These are phyloP conservation scores for Eledona agricola DNA, from an alignment of 2,888 invertebrate species.

Conservation along the genomic window DNA sequence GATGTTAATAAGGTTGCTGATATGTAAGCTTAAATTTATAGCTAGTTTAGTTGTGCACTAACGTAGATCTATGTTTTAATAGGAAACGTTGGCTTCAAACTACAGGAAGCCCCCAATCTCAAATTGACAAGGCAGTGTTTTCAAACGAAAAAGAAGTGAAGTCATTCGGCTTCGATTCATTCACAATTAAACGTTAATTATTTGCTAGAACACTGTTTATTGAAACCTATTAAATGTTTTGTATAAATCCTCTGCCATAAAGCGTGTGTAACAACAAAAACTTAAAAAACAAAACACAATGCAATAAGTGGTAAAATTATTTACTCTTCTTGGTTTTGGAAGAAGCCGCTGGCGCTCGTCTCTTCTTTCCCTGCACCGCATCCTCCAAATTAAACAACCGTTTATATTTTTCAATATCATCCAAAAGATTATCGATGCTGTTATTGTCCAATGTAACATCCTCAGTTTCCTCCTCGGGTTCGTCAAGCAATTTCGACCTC, in stretches of 20 bases:
- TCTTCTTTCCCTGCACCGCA: too few species aligned
- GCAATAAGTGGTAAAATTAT: too few species aligned
- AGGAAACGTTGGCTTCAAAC: slow-evolving; percentile 71
- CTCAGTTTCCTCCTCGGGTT: slow-evolving; percentile 41
- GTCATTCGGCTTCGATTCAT: slow-evolving; percentile 48
- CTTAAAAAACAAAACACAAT: too few species aligned
- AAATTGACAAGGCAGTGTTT: slow-evolving; percentile 78
- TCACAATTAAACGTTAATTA: slow-evolving; percentile 48
- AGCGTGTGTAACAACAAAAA: too few species aligned
- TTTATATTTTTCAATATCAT: slow-evolving; percentile 2
- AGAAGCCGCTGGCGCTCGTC: too few species aligned
- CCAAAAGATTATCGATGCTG: slow-evolving; percentile 9
- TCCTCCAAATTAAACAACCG: slow-evolving; percentile 9
- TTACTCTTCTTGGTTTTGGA: too few species aligned
- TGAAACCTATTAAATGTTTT: too few species aligned
- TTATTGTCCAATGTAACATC: slow-evolving; percentile 31
- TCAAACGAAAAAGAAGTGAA: slow-evolving; percentile 69
- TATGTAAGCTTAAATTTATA: slow-evolving; percentile 65
- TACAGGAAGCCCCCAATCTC: slow-evolving; percentile 78
- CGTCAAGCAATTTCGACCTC: slow-evolving; percentile 47
- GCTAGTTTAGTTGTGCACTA: slow-evolving; percentile 4
- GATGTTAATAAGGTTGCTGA: slow-evolving; percentile 66
- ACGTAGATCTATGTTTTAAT: slow-evolving; percentile 11
- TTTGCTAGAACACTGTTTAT: too few species aligned
- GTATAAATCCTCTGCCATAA: too few species aligned